Evolutionary conservation across 1,140 invertebrate species (phyloP).

Genomic region (Paraescarpia echinospica): DNA sequence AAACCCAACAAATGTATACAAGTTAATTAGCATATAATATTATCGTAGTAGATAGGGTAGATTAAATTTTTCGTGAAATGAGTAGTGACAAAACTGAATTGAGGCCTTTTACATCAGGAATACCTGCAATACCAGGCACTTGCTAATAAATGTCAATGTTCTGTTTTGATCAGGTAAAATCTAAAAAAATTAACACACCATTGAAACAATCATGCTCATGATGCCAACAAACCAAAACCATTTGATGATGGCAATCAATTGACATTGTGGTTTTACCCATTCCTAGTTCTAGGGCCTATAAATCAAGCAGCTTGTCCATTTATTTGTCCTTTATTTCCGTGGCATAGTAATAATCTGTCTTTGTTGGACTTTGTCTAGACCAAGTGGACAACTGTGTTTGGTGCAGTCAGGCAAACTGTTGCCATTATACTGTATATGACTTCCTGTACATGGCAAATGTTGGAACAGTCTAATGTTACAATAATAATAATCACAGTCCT

Average conservation of each 20-base stretch:
- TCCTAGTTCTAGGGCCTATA: background rate
- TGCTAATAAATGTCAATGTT: background rate
- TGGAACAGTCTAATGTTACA: background rate
- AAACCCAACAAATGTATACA: no score
- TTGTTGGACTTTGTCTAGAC: background rate
- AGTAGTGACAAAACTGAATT: no score
- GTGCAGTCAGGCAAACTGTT: background rate
- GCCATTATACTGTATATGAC: background rate
- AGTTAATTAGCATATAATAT: no score
- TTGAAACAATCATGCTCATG: no score
- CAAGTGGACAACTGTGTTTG: background rate
- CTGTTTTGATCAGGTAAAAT: background rate
- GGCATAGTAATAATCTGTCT: background rate
- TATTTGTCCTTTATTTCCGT: background rate
- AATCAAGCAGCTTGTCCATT: background rate
- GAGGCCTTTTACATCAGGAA: background rate
- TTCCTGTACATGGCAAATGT: background rate
- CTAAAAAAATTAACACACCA: no score
- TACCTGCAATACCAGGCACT: background rate
- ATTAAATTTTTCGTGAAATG: no score
- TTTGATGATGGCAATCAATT: no score
- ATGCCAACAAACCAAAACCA: no score
- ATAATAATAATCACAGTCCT: no score
- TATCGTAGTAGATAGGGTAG: no score
- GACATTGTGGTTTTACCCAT: background rate